A percentile compares a stretch with the other conserved stretches of the same genome.
phyloP scores from a whole-genome alignment of 2,888 invertebrate species.

The Clivina fossor region DNA sequence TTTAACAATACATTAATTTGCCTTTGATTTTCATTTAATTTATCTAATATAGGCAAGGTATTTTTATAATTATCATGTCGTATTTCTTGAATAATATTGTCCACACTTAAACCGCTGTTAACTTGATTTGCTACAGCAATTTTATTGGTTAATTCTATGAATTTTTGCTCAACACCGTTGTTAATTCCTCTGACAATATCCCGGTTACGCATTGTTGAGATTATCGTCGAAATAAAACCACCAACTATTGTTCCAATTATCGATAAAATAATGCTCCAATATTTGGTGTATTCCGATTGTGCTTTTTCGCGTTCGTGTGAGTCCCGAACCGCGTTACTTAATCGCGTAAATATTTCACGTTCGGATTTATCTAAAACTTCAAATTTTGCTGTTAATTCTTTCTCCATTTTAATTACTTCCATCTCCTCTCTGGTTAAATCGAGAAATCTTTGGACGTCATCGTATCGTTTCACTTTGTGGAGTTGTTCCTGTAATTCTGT shows the following conservation, averaged over 20 bases:
- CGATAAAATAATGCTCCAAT: slow-evolving; percentile 61
- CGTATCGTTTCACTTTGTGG: slow-evolving; percentile 75
- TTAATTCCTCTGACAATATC: slow-evolving; percentile 23
- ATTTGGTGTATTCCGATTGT: slow-evolving; percentile 81
- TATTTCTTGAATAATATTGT: neutral
- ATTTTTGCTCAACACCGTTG: slow-evolving; percentile 18
- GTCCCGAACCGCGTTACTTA: slow-evolving; percentile 75
- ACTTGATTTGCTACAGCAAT: neutral
- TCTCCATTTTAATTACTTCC: slow-evolving; percentile 65
- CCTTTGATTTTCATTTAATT: slow-evolving; percentile 5
- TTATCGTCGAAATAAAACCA: slow-evolving; percentile 11
- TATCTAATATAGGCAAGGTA: slow-evolving; percentile 4
- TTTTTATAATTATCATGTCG: neutral
- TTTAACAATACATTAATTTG: neutral
- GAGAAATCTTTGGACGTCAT: slow-evolving; percentile 67
- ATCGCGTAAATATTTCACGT: slow-evolving; percentile 69
- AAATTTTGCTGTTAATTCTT: slow-evolving; percentile 63
- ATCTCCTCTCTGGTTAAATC: slow-evolving; percentile 71
- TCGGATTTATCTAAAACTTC: slow-evolving; percentile 71
- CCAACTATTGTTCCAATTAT: slow-evolving; percentile 47
- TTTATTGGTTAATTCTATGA: no score
- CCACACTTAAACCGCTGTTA: neutral
- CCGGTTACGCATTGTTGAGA: slow-evolving; percentile 23
- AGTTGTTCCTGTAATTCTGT: slow-evolving; percentile 74
- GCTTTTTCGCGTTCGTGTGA: slow-evolving; percentile 83